A percentile compares a stretch with the other conserved stretches of the same genome.
phyloP scores from a whole-genome alignment of 2,888 invertebrate species.

The Leptopilina syphax region DNA sequence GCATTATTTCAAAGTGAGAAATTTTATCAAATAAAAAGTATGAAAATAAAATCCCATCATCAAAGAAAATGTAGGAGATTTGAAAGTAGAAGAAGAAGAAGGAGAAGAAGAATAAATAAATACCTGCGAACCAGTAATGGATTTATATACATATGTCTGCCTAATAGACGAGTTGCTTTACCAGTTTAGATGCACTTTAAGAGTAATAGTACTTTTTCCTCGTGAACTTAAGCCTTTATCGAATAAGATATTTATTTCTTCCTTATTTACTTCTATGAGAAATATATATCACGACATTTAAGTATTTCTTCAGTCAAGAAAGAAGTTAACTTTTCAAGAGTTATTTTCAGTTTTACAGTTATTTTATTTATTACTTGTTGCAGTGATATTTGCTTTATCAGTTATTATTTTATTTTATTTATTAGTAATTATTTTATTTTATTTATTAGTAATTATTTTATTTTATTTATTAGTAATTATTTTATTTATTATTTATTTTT shows the following conservation, averaged over 20 bases:
- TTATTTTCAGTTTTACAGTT: no score
- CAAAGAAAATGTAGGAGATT: neutral
- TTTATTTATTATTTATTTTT: no score
- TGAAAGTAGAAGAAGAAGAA: neutral
- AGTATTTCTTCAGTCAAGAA: neutral
- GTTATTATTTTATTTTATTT: no score
- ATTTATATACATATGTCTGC: neutral
- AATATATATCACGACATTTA: neutral
- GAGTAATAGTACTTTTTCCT: neutral
- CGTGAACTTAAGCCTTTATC: conserved; percentile 3
- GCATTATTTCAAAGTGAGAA: no score
- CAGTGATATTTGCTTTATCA: no score
- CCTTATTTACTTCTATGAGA: neutral
- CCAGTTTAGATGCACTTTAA: neutral
- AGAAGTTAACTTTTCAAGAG: no score
- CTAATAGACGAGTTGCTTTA: neutral
- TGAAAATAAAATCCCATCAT: no score
- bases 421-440: no score
- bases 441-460: no score
- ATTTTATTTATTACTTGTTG: no score
- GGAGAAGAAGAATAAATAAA: conserved; percentile 10
- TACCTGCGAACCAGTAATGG: conserved; percentile 6
- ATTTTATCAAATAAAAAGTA: no score
- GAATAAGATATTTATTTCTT: conserved; percentile 15
- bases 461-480: no score